Percentiles rank a stretch among this genome's conserved stretches.
phyloP scores from a whole-genome alignment of 1,140 invertebrate species.

The Monomorium pharaonis region DNA sequence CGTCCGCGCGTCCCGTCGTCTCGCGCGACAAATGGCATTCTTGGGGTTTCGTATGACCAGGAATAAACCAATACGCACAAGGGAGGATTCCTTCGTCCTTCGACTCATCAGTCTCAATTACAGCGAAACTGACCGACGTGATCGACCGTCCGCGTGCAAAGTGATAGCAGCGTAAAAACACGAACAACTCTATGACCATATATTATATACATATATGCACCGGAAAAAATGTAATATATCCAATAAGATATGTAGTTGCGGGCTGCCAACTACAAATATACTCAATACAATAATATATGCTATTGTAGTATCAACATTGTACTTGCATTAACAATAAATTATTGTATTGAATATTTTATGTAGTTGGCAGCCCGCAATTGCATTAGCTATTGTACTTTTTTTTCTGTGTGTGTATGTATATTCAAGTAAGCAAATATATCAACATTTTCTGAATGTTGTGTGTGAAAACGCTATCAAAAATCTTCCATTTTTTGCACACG shows the following conservation, averaged over 20 bases:
- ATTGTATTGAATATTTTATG: no score
- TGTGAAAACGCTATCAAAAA: not conserved
- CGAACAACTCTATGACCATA: no score
- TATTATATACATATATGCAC: no score
- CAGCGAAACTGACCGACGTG: not conserved
- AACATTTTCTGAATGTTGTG: not conserved
- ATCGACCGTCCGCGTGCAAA: not conserved
- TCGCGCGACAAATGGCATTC: constrained; percentile 70
- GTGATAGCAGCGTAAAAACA: not conserved
- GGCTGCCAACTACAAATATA: no score
- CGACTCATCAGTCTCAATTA: constrained; percentile 51
- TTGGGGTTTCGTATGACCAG: constrained; percentile 38
- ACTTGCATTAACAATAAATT: no score
- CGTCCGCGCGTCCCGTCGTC: constrained; percentile 59
- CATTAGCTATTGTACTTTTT: no score
- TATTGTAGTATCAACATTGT: no score
- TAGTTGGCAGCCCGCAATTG: no score
- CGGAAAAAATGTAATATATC: no score
- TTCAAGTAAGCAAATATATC: not conserved
- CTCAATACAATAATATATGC: no score
- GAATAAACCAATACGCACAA: constrained; percentile 48
- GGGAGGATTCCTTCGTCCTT: constrained; percentile 14
- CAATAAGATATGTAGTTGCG: no score
- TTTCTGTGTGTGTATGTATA: no score
- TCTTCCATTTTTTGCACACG: not conserved